Conservation (phyloP, 1,140 invertebrate genomes). For the Hycleus phaleratus region DNA sequence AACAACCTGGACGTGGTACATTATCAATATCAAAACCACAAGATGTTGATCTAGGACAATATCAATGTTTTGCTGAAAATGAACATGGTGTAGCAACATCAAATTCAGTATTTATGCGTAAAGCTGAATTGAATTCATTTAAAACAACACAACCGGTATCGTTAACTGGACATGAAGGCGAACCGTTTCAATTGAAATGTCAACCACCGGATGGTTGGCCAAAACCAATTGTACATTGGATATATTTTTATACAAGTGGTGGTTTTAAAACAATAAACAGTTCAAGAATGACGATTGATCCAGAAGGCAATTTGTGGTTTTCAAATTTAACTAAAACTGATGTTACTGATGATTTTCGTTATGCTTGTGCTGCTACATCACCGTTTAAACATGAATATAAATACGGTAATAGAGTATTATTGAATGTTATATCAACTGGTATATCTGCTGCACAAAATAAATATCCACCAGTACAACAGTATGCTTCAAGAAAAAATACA, state of each 20-base stretch:
- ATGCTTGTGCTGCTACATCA: conserved; percentile 84
- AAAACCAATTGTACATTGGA: conserved; percentile 89
- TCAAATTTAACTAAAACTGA: conserved; percentile 86
- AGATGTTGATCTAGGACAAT: conserved; percentile 90
- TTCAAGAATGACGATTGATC: conserved; percentile 87
- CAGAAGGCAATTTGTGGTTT: conserved; percentile 90
- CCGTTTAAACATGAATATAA: conserved; percentile 85
- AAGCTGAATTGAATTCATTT: conserved; percentile 88
- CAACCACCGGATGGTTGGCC: conserved; percentile 90
- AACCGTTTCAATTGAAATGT: conserved; percentile 79
- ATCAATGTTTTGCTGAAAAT: conserved; percentile 96
- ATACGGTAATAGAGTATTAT: conserved; percentile 71
- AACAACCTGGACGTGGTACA: conserved; percentile 85
- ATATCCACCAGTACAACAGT: conserved; percentile 68
- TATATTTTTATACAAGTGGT: conserved; percentile 70
- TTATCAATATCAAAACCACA: conserved; percentile 80
- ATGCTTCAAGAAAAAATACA: conserved; percentile 77
- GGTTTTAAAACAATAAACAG: conserved; percentile 84
- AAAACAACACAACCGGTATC: conserved; percentile 60
- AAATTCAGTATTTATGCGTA: conserved; percentile 90
- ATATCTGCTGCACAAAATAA: conserved; percentile 68
- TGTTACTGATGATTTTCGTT: conserved; percentile 71
- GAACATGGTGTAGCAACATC: conserved; percentile 90
- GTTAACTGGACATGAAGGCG: conserved; percentile 70
- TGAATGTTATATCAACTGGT: conserved; percentile 72